phyloP scores from a whole-genome alignment of 2,797 vertebrate genomes.

The Geotria australis region DNA sequence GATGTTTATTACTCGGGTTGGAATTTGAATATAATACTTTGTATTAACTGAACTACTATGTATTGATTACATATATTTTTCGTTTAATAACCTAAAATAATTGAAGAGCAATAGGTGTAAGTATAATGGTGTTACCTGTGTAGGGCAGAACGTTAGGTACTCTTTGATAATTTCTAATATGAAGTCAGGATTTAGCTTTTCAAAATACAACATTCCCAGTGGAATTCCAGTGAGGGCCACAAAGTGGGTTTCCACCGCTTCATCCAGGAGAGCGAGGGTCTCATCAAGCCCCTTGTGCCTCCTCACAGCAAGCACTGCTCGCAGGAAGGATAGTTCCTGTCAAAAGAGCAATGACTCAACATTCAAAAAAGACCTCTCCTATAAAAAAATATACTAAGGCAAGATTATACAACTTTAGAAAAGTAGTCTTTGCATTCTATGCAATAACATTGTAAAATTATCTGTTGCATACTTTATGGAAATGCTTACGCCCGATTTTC shows the following conservation, averaged over 20 bases:
- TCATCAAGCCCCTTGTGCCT: constrained; percentile 32
- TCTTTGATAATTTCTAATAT: constrained; percentile 52
- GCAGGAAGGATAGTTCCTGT: constrained; percentile 53
- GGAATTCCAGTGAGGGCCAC: constrained; percentile 46
- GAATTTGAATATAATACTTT: background rate
- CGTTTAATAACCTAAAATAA: background rate
- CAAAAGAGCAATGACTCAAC: constrained; percentile 1
- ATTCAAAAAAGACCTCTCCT: too few relatives aligned
- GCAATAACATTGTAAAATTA: too few relatives aligned
- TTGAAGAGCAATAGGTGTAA: background rate
- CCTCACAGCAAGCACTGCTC: constrained; percentile 40
- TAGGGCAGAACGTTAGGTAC: constrained; percentile 50
- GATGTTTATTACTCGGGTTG: background rate
- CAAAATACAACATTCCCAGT: constrained; percentile 63
- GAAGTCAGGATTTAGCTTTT: constrained; percentile 84
- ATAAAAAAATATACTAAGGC: too few relatives aligned
- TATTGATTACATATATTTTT: too few relatives aligned
- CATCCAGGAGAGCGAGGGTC: constrained; percentile 41
- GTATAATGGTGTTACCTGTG: constrained; percentile 22
- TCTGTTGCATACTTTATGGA: too few relatives aligned
- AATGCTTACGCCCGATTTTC: constrained; percentile 43
- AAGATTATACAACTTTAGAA: too few relatives aligned
- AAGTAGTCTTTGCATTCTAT: too few relatives aligned
- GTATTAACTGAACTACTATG: background rate
- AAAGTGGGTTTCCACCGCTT: constrained; percentile 64